Evolutionary conservation across 2,113 vertebrate species (phyloP).

Genomic region (Eulemur macaco): DNA sequence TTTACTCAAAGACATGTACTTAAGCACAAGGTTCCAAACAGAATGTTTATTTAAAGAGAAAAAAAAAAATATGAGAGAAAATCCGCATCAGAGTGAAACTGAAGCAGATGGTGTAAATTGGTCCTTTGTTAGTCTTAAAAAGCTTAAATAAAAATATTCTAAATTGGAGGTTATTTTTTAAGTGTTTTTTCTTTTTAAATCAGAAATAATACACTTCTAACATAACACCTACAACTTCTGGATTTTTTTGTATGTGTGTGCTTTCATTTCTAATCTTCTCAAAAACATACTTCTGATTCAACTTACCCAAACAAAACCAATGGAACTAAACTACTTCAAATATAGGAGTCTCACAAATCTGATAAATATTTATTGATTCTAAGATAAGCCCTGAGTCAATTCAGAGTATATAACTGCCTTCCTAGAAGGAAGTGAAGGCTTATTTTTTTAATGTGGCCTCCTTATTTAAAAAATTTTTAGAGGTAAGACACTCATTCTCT

Average conservation of each 20-base stretch:
- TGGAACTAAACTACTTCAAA: slow-evolving; percentile 47
- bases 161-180: not conserved
- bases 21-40: slow-evolving; percentile 60
- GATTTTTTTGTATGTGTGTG: not conserved
- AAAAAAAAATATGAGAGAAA: slow-evolving; percentile 41
- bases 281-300: slow-evolving; percentile 42
- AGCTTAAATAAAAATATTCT: slow-evolving; percentile 62
- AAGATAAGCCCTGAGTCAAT: slow-evolving; percentile 19
- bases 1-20: slow-evolving; percentile 57
- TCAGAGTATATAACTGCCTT: not conserved
- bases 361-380: slow-evolving; percentile 60
- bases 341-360: not conserved
- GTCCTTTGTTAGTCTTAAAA: slow-evolving; percentile 72
- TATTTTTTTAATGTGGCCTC: not conserved
- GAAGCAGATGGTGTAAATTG: slow-evolving; percentile 74
- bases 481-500: not conserved
- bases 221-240: slow-evolving; percentile 55
- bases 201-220: slow-evolving; percentile 54
- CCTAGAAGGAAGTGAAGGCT: not conserved
- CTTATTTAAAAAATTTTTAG: slow-evolving; percentile 1
- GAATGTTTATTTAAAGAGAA: slow-evolving; percentile 62
- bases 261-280: slow-evolving; percentile 10
- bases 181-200: not conserved
- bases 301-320: slow-evolving; percentile 45
- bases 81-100: slow-evolving; percentile 49